Evolutionary conservation across 2,888 invertebrate genomes (phyloP).

Genomic region (Oligia latruncula): DNA sequence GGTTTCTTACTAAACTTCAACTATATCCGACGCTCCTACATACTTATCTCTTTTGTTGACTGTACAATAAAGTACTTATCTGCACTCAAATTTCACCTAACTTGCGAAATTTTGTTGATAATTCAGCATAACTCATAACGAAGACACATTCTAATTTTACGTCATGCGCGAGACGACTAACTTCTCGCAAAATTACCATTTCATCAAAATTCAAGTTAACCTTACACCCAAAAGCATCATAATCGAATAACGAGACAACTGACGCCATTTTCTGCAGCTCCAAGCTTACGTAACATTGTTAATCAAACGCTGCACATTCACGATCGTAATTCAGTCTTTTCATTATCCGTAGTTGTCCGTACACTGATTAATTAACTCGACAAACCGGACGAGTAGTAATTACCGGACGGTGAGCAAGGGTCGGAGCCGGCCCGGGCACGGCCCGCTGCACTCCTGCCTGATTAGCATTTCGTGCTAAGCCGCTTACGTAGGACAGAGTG

Average conservation of each 20-base stretch:
- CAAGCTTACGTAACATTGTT: constrained; percentile 14
- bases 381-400: constrained; percentile 64
- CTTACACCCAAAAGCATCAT: neutral
- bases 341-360: constrained; percentile 52
- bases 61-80: neutral
- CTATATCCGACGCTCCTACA: no score
- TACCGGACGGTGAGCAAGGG: constrained; percentile 46
- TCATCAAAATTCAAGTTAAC: neutral
- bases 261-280: constrained; percentile 4
- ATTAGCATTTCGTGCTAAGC: constrained; percentile 60
- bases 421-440: constrained; percentile 25
- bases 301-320: constrained; percentile 40
- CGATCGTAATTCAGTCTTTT: constrained; percentile 54
- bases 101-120: neutral
- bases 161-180: neutral
- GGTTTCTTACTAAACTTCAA: no score
- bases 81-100: neutral
- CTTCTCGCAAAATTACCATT: neutral
- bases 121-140: no score
- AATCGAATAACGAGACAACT: neutral
- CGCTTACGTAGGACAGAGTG: constrained; percentile 53
- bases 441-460: constrained; percentile 37
- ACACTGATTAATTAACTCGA: constrained; percentile 63
- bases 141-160: neutral
- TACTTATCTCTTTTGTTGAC: no score